Percentiles rank a stretch among this genome's conserved stretches.
These are phyloP conservation scores for Cephus rjabovi DNA, from an alignment of 2,888 invertebrate genomes.

Conservation along the genomic window DNA sequence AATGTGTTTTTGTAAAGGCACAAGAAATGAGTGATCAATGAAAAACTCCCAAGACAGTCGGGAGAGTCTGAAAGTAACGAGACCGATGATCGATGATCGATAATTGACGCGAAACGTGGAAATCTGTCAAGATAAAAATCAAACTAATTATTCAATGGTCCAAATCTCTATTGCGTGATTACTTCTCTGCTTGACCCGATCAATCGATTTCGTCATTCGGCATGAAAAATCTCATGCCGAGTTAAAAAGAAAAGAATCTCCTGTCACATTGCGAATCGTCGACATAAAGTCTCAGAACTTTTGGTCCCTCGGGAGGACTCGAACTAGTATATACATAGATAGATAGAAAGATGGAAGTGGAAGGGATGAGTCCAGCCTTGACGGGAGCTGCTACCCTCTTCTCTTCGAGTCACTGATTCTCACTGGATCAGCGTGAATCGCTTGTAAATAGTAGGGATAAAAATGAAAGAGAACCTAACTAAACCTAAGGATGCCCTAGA, in stretches of 20 bases:
- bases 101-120: neutral
- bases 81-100: neutral
- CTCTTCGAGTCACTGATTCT: neutral
- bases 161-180: neutral
- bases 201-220: neutral
- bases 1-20: neutral
- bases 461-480: conserved; percentile 4
- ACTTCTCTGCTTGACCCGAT: neutral
- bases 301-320: neutral
- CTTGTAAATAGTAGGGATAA: conserved; percentile 5
- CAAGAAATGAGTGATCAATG: neutral
- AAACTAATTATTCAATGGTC: neutral
- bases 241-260: neutral
- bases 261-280: neutral
- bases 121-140: neutral
- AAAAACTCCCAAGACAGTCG: neutral
- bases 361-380: neutral
- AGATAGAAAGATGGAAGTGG: conserved; percentile 9
- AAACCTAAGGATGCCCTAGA: neutral
- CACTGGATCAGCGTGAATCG: conserved; percentile 1
- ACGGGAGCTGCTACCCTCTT: neutral
- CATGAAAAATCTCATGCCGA: neutral
- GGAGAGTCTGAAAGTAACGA: neutral
- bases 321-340: conserved; percentile 9
- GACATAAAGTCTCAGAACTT: neutral